Base-by-base conservation (phyloP, 2,888 invertebrate genomes). In the Drosophila mimetica region DNA sequence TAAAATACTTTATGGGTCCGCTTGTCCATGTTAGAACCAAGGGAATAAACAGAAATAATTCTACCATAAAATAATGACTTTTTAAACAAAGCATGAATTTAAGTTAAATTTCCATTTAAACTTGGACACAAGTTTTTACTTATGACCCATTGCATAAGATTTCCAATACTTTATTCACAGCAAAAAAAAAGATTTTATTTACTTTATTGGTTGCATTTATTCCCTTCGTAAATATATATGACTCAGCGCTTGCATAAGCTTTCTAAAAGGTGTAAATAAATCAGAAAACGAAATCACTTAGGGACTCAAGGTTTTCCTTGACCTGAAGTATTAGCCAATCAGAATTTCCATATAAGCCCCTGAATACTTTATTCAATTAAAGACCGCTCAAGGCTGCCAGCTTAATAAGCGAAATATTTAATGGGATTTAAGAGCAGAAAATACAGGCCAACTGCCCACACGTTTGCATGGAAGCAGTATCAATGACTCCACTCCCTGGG, bases 331-430 rank as follows among this genome's bases (percentile, higher is more conserved):
- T 64, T 64, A 50, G 34, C 67, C 53, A 65, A 41, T 67, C 66
- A 66, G 30, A 53, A 69, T 48, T 32, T 52, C 60, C 73, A 61
- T 79, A 70, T 76, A 76, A 57, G 77, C 57, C 60, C 46, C 55
- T 63, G 61, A 55, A 64, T 71, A 63, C 69, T 61, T n/a, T 46
- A 70, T 73, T 53, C 67, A 76, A 66, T 75, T 80, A 73, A 80
- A 73, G 63, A 50, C 65, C 47, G 78, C 63, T 77, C 81, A 79
- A 77, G 81, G 77, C 65, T 13, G 37, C 13, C 83, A 69, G 84
- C 84, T 79, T 72, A 75, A 61, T 50, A 79, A 65, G 64, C 61
- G 42, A 66, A 79, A 74, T 70, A 79, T 72, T 77, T 77, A 77
- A 74, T 79, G 79, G 70, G 79, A 70, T 76, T 82, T 74, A 66